These are phyloP conservation scores for Melanotaenia boesemani DNA, from an alignment of 2,797 vertebrate genomes.

Conservation along the genomic window DNA sequence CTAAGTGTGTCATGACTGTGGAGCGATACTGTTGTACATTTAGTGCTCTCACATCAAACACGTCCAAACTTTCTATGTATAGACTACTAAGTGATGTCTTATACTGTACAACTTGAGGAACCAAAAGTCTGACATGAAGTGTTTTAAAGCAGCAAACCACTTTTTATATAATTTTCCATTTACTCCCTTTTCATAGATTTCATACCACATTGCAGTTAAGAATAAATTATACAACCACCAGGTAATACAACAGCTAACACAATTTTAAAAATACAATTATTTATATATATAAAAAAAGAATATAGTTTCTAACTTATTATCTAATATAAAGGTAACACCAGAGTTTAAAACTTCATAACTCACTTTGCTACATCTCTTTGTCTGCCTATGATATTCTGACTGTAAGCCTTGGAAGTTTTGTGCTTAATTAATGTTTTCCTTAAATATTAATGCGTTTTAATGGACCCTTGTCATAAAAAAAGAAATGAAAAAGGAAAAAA, in stretches of 20 bases:
- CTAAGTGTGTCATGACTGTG: conserved; percentile 10
- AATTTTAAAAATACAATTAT: not conserved
- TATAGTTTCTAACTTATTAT: not conserved
- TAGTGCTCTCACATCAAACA: conserved; percentile 16
- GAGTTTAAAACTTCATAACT: not conserved
- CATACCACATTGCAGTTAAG: not conserved
- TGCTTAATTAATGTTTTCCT: not conserved
- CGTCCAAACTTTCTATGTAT: not conserved
- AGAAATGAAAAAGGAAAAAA: not conserved
- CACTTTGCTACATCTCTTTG: not conserved
- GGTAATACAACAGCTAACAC: not conserved
- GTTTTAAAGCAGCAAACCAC: conserved; percentile 1
- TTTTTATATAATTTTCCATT: not conserved
- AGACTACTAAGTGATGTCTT: conserved; percentile 5
- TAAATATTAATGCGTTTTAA: not conserved
- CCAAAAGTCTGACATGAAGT: conserved; percentile 21
- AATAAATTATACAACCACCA: too few relatives aligned
- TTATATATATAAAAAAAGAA: not conserved
- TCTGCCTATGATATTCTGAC: not conserved
- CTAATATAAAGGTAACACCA: not conserved
- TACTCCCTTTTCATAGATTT: not conserved
- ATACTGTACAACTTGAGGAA: conserved; percentile 30
- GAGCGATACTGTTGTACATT: conserved; percentile 4
- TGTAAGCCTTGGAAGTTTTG: not conserved
- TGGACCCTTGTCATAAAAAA: not conserved